Percentiles rank a stretch among this genome's conserved stretches.
Evolutionary conservation across 2,113 vertebrate genomes (phyloP).

Genomic region (Psephotus haematonotus): DNA sequence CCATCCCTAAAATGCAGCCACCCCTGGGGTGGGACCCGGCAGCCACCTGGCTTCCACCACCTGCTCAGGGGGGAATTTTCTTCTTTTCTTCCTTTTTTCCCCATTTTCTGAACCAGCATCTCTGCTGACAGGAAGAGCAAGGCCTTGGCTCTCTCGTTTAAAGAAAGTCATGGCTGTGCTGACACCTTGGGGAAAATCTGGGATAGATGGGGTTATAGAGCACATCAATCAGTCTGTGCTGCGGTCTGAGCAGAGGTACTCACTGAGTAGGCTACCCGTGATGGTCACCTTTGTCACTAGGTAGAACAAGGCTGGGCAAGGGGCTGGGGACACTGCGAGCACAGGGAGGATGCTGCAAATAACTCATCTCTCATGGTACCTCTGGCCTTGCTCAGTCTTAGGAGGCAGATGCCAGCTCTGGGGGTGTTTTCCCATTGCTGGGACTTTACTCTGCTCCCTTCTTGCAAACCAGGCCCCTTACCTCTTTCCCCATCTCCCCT

Average conservation of each 20-base stretch:
- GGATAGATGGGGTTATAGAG: background rate
- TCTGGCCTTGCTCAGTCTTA: background rate
- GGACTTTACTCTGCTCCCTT: background rate
- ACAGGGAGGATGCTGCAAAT: background rate
- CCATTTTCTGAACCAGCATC: background rate
- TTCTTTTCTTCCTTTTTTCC: background rate
- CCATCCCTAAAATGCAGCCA: background rate
- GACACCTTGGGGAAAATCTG: background rate
- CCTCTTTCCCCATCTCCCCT: background rate
- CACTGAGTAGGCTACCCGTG: accelerated
- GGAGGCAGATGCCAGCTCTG: background rate
- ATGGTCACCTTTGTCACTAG: background rate
- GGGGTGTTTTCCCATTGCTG: background rate
- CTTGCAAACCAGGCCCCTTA: background rate
- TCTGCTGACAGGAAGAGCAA: background rate
- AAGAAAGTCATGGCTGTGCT: conserved; percentile 1
- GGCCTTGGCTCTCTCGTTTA: conserved; percentile 16
- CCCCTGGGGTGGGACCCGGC: background rate
- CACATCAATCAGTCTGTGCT: background rate
- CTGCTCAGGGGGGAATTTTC: background rate
- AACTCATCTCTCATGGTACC: background rate
- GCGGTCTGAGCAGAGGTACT: background rate
- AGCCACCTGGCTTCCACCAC: background rate
- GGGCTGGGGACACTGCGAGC: too few relatives aligned
- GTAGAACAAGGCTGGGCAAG: background rate